Evolutionary conservation across 2,113 vertebrate species (phyloP), one percentile per base, ranked within the genome.

Genomic region (Heteronetta atricapilla): DNA sequence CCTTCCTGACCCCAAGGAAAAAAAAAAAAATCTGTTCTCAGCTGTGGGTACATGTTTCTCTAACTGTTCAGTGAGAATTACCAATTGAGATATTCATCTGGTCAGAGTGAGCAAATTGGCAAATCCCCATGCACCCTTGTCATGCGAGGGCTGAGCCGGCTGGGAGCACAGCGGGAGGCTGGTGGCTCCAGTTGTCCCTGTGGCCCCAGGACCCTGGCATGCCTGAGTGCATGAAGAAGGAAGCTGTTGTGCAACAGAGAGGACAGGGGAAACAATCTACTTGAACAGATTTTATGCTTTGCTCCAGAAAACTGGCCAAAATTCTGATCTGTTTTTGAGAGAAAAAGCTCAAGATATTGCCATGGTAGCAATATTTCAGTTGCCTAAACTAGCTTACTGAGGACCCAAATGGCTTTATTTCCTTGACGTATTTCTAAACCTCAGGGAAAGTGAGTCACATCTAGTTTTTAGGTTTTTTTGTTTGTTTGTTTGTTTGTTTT

Each of bases 251-350:
- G 90, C 86, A 96, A 80, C 74, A 77, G 87, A 80, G 70, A 84
- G 88, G 88, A 96, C 97, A 97, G 78, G 73, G 89, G 89, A 96
- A 98, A 89, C 33, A 26, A 88, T 94, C 93, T 88, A 87, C 95
- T 96, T 97, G 94, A 97, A 96, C 25, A 42, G 83, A 97, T 98
- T 98, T 98, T 94, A 97, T 92, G 96, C 93, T 97, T 97, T 83
- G 50, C 91, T 97, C 82, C 86, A 96, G 74, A 88, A 95, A 95
- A 91, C 94, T 88, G 85, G 90, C 73, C 95, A 93, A 93, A 91
- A 94, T 96, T 93, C 92, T 97, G 50, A 86, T 95, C 91, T 96
- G 63, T 67, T 97, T 97, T 95, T 79, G 66, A 96, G 55, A 97
- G 66, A 85, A 88, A 94, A 94, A 97, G 96, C 84, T 94, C 89